Evolutionary conservation across 2,888 invertebrate species (phyloP).

Genomic region (Seira sanloemensis): DNA sequence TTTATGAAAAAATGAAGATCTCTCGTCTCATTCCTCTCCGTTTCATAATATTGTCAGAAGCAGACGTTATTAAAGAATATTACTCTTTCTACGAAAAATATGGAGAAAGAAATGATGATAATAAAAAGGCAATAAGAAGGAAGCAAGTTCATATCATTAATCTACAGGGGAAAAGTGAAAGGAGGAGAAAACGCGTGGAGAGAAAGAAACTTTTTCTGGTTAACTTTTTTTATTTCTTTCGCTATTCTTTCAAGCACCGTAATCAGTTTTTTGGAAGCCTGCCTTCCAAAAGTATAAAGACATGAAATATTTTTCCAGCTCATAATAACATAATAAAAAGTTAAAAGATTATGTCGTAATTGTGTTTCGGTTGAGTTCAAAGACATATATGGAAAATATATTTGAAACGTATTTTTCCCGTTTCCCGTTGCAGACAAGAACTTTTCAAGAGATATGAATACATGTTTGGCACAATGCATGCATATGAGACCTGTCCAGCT

Average conservation of each 20-base stretch:
- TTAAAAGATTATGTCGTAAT: conserved; percentile 10
- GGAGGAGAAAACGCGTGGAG: background rate
- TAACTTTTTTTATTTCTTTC: background rate
- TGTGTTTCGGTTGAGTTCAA: background rate
- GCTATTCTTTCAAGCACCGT: no score
- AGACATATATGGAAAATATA: no score
- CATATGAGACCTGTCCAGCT: no score
- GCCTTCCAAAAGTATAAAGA: no score
- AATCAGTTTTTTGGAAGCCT: no score
- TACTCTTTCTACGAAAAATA: background rate
- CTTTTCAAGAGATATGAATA: no score
- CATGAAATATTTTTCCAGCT: background rate
- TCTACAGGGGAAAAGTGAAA: background rate
- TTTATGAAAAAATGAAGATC: background rate
- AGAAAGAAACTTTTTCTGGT: no score
- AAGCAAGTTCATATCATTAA: conserved; percentile 35
- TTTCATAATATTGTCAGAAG: background rate
- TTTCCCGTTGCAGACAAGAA: no score
- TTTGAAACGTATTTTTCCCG: no score
- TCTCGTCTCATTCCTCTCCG: no score
- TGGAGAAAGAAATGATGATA: background rate
- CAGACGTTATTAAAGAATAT: background rate
- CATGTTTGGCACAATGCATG: no score
- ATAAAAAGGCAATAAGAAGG: conserved; percentile 15
- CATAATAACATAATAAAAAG: background rate